phyloP scores from a whole-genome alignment of 1,140 invertebrate genomes.

The Drosophila pallidifrons region DNA sequence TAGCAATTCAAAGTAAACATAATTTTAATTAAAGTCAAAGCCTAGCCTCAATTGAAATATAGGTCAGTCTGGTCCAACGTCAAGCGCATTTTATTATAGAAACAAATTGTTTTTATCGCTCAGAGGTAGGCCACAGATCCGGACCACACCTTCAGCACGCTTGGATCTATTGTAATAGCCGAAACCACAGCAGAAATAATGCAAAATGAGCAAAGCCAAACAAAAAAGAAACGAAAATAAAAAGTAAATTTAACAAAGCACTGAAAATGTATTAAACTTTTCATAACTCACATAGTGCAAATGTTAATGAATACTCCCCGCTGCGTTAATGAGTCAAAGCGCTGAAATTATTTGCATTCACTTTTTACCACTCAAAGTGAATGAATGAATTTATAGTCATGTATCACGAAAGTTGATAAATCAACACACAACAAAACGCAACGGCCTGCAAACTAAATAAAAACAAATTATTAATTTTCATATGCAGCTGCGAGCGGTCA shows the following conservation, averaged over 20 bases:
- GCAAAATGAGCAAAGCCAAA: neutral
- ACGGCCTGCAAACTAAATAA: conserved; percentile 36
- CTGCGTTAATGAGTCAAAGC: conserved; percentile 78
- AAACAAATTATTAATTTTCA: conserved; percentile 47
- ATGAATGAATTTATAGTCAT: conserved; percentile 66
- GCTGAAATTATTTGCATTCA: conserved; percentile 80
- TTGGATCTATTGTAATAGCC: conserved; percentile 25
- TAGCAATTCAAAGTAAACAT: neutral
- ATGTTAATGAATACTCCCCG: conserved; percentile 76
- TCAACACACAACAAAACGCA: conserved; percentile 59
- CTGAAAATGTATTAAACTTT: conserved; percentile 56
- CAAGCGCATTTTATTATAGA: conserved; percentile 27
- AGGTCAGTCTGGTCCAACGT: conserved; percentile 6
- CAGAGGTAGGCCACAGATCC: conserved; percentile 23
- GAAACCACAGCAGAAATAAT: conserved; percentile 25
- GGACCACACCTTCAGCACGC: conserved; percentile 56
- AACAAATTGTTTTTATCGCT: conserved; percentile 40
- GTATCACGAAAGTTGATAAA: conserved; percentile 63
- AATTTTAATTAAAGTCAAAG: neutral
- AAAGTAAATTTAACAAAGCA: conserved; percentile 46
- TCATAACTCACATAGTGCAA: conserved; percentile 51
- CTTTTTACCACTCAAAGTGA: conserved; percentile 62
- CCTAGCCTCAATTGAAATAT: conserved; percentile 3
- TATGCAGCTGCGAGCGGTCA: conserved; percentile 20
- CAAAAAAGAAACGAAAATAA: neutral